Conservation (phyloP, 2,113 vertebrate genomes). For the Urocitellus parryii region DNA sequence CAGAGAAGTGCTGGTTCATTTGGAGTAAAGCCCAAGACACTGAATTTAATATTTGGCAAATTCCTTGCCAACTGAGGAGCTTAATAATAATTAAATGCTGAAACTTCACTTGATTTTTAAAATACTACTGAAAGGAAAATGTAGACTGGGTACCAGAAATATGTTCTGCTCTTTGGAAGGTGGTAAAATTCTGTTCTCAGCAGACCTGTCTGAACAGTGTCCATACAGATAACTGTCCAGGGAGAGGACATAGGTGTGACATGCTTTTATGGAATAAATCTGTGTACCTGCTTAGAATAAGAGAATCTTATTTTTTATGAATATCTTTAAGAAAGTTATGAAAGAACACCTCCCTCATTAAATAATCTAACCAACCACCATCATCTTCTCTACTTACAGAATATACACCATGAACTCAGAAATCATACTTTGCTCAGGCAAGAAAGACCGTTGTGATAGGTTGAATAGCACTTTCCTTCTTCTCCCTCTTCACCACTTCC, state of each 20-base stretch:
- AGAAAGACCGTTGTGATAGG: neutral
- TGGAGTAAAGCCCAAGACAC: neutral
- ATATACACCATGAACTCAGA: neutral
- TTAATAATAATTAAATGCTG: slow-evolving; percentile 55
- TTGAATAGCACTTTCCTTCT: neutral
- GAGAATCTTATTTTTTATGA: neutral
- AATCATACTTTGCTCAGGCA: neutral
- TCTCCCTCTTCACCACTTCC: rapidly evolving
- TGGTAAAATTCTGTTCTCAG: neutral
- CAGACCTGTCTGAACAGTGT: neutral
- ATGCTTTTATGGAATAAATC: neutral
- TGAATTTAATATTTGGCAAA: slow-evolving; percentile 40
- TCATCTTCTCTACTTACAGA: neutral
- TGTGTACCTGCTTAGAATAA: neutral
- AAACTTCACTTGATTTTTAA: slow-evolving; percentile 61
- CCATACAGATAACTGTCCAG: neutral
- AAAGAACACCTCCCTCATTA: neutral
- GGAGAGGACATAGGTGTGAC: neutral
- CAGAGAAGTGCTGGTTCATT: neutral
- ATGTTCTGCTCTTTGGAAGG: neutral
- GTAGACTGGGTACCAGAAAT: slow-evolving; percentile 43
- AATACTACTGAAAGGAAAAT: slow-evolving; percentile 49
- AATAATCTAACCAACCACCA: neutral
- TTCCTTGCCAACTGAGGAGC: slow-evolving; percentile 28
- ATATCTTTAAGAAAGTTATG: neutral